Evolutionary conservation across 1,140 invertebrate genomes (phyloP), one percentile per base, ranked within the genome.

Genomic region (Habropoda laboriosa): DNA sequence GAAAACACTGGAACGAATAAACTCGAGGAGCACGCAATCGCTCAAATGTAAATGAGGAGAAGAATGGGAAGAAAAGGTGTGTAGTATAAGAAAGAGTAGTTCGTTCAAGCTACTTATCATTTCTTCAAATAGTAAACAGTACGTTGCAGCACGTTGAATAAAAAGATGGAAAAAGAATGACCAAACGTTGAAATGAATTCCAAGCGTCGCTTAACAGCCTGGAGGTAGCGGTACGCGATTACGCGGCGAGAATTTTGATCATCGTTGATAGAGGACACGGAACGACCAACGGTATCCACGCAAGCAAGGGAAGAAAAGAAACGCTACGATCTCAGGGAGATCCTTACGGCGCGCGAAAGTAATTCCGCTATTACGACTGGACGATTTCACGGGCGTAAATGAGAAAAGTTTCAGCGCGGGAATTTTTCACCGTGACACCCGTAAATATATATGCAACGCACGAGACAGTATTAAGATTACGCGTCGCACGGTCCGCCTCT

Each of bases 391-490:
- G 2, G 38, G 49, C 32, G 64, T 18, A 58, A 77, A 77, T 67
- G 74, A 77, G 74, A 68, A 77, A 77, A 77, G 40, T 77, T 77
- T 55, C 7, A 27, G n/a, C 12, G 38, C 16, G 16, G 4, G 42
- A 42, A 58, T 68, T 68, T 67, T 51, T 45, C 63, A 16, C 38
- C 49, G 4, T 24, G 27, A 51, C 27, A 18, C 0, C 2, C 40
- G 63, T 68, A 58, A 58, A 68, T 68, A 57, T n/a, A n/a, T 13
- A 58, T 27, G 38, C 40, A 21, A 57, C 40, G 40, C 51, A 24
- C 30, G 51, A n/a, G n/a, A 30, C 63, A 30, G 66, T 58, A 58
- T 67, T 58, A 68, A 68, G 74, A 68, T 77, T 68, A 68, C n/a
- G 32, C 63, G 63, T 66, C n/a, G 24, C 35, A 24, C 35, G 45